Base-by-base conservation (phyloP, 1,140 invertebrate genomes). In the Bombus ignitus region DNA sequence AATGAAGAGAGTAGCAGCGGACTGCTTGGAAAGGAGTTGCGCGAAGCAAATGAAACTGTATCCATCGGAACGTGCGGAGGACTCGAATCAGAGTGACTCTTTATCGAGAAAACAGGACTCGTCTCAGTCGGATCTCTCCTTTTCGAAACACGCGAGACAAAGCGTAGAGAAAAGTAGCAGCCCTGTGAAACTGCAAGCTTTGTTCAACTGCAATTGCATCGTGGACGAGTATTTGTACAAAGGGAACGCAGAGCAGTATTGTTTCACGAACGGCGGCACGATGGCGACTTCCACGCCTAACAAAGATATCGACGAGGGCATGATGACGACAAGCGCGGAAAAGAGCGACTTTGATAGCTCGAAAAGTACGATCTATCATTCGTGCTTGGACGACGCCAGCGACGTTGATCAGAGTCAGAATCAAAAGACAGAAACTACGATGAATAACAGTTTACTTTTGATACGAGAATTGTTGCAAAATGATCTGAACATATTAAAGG, bases 161-260 rank as follows among this genome's bases (percentile, higher is more conserved):
- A 42, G 15, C 74, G 65, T 59, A 4, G 65, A 78, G 8, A 70
- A 35, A 13, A 22, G 65, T 32, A 44, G n/a, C 47, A 78, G 37
- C 1, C 44, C 82, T 0, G 37, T 71, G 13, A 70, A 78, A 12
- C 6, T 70, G 12, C 82, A 78, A 62, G 5, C 76, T 18, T 28
- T 80, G 1, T 47, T 84, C n/a, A 72, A 62, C 12, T 84, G 83
- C 25, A 37, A 62, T 10, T 82, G 81, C 32, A 13, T 44, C 15
- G 18, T 66, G 32, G 39, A 73, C 22, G 57, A 82, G 2, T 35
- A 79, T 59, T 10, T 28, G 13, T 35, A 32, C 5, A 70, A 35
- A 57, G 28, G 22, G 12, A 32, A 18, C 0, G 25, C 10, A 4
- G 35, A 12, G 4, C 3, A 44, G 9, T 62, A 42, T 5, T 44